Evolutionary conservation across 2,888 invertebrate species (phyloP).

Genomic region (Scaptomyza cyrtandrae): DNA sequence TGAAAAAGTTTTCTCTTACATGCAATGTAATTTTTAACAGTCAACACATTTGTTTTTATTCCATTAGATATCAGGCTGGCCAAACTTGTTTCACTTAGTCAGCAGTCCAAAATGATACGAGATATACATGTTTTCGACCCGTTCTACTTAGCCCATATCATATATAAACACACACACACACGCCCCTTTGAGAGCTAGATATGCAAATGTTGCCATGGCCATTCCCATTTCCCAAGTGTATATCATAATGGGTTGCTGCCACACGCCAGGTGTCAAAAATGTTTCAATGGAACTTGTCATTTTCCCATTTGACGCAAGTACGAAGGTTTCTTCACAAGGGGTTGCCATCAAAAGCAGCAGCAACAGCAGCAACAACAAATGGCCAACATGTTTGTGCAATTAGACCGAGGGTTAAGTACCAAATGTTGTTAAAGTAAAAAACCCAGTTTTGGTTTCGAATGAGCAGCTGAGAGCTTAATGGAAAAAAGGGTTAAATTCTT

Average conservation of each 20-base stretch:
- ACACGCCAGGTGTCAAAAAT: conserved; percentile 73
- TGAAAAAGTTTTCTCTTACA: conserved; percentile 72
- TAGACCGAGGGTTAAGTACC: conserved; percentile 64
- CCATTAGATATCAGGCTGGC: conserved; percentile 18
- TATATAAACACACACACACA: not conserved
- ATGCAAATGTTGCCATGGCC: conserved; percentile 43
- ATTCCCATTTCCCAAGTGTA: conserved; percentile 51
- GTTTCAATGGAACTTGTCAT: conserved; percentile 55
- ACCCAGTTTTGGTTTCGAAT: conserved; percentile 2
- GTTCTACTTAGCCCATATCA: conserved; percentile 16
- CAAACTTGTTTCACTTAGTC: conserved; percentile 47
- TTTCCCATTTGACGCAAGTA: conserved; percentile 2
- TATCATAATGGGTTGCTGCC: conserved; percentile 30
- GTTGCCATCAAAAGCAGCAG: conserved; percentile 28
- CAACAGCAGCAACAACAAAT: conserved; percentile 13
- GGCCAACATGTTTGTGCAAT: conserved; percentile 63
- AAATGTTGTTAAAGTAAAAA: conserved; percentile 36
- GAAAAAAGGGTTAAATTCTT: conserved; percentile 37
- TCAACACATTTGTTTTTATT: conserved; percentile 60
- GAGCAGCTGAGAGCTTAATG: conserved; percentile 10
- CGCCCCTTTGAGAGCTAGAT: conserved; percentile 14
- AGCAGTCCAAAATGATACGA: conserved; percentile 3
- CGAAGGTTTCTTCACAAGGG: conserved; percentile 32
- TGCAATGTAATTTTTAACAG: conserved; percentile 72
- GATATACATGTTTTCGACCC: conserved; percentile 9